These are phyloP conservation scores for Nemotelus pantherinus DNA, from an alignment of 2,888 invertebrate species.

Conservation along the genomic window DNA sequence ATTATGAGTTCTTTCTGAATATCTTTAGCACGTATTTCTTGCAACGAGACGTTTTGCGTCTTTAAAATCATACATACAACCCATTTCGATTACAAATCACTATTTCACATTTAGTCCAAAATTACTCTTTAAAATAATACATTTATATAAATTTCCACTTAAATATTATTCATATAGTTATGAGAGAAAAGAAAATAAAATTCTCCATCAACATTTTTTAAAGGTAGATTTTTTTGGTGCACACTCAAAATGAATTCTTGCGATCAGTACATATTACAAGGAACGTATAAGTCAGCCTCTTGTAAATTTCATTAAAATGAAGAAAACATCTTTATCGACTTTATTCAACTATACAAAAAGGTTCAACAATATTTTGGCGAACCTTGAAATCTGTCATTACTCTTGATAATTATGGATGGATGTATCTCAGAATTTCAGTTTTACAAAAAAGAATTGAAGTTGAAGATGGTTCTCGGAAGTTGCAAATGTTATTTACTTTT, in stretches of 20 bases:
- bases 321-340: background rate
- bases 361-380: background rate
- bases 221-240: constrained; percentile 19
- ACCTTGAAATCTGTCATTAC: no score
- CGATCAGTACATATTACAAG: background rate
- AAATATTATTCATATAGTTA: constrained; percentile 18
- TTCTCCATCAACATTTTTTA: constrained; percentile 36
- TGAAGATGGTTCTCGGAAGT: no score
- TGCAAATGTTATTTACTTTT: no score
- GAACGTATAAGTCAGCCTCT: no score
- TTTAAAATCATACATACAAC: constrained; percentile 42
- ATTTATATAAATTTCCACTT: constrained; percentile 40
- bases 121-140: constrained; percentile 26
- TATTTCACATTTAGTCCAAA: constrained; percentile 40
- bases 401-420: no score
- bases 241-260: constrained; percentile 38
- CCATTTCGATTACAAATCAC: constrained; percentile 11
- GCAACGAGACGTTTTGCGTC: background rate
- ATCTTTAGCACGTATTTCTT: no score
- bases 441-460: background rate
- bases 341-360: no score
- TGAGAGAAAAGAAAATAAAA: constrained; percentile 32
- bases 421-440: background rate
- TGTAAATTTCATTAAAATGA: no score
- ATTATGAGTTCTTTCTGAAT: no score